Evolutionary conservation across 92 coral and sea anemone genomes (phyloP), one percentile per base, ranked within the genome.

Genomic region (Heliopora coerulea): DNA sequence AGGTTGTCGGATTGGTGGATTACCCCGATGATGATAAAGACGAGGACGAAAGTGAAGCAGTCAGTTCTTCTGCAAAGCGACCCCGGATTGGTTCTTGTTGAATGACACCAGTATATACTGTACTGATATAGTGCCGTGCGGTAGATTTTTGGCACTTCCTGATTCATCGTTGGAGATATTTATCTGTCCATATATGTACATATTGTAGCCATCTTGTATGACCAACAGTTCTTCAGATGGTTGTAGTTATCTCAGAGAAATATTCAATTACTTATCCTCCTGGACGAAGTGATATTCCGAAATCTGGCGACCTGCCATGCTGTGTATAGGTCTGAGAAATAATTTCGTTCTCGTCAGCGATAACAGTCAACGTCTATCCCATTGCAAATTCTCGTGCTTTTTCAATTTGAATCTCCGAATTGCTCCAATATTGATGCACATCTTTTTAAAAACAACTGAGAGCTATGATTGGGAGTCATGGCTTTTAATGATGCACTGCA

Each of bases 11-110:
- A 60, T 64, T 86, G 24, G 91, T 86, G 23, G 97, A 91, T 74
- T 91, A 92, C 62, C 97, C 97, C 2, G 97, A 89, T 58, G 97
- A 91, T 24, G 97, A 92, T 44, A 96, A 92, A 0, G 97, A 92
- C 2, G 97, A 91, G 6, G 92, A 89, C 26, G 93, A 82, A 9
- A 59, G 63, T 9, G 49, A 49, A 4, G 68, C 82, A 33, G 84
- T 84, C 39, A 21, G 56, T 27, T 66, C 73, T n/a, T 96, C 97
- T 11, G 96, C 96, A 18, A 92, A 92, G 81, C 83, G 96, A 80
- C 88, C 85, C 33, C 96, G 97, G 11, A 91, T 92, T 23, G 90
- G 88, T 57, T 82, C 97, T 23, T 80, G 89, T 72, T 91, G 57
- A 66, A 21, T 2, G 12, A 12, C n/a, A n/a, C 42, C 11, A 37